Base-by-base conservation (phyloP, 2,888 invertebrate species). In the Leptinotarsa tumamoca region DNA sequence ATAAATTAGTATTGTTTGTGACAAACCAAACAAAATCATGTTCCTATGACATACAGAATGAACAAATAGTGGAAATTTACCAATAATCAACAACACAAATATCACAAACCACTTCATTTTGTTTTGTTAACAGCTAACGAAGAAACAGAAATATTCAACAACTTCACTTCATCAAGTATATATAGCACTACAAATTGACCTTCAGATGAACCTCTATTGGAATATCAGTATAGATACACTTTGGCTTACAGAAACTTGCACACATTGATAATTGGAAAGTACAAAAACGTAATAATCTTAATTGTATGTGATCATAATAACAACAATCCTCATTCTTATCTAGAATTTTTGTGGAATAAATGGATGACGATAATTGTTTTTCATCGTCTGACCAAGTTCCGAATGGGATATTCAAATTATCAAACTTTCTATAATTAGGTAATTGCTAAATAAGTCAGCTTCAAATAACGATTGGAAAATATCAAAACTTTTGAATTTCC, bases 21-120 rank as follows among this genome's bases (percentile, higher is more conserved):
- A 33, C 33, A 33, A 33, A 10, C 10, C 2, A 33, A 33, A 33
- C 5, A 10, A 33, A 10, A 33, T 33, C 1, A 33, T 33, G 2
- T 33, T 33, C 0, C 33, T 33, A 3, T 33, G 2, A 10, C 7
- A 10, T 33, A 27, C 27, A 27, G 27, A 33, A 33, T 33, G 27
- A 33, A 33, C 10, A 2, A 10, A 50, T 5, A 27, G 10, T 13
- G 4, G 1, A 52, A 27, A 68, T 51, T 68, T 52, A 68, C 68
- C 23, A 52, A 68, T 68, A 68, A 68, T 18, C 33, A 68, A 14
- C 52, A 68, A 52, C 27, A 50, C 27, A n/a, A 23, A 27, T 50
- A 52, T 3, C 52, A 27, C 13, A n/a, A 33, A n/a, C n/a, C 68
- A 68, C 52, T 68, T 27, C 52, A 68, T 68, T 54, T 52, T 27